These are phyloP conservation scores for Metridium senile DNA, from an alignment of 92 coral and sea anemone genomes.

Conservation along the genomic window DNA sequence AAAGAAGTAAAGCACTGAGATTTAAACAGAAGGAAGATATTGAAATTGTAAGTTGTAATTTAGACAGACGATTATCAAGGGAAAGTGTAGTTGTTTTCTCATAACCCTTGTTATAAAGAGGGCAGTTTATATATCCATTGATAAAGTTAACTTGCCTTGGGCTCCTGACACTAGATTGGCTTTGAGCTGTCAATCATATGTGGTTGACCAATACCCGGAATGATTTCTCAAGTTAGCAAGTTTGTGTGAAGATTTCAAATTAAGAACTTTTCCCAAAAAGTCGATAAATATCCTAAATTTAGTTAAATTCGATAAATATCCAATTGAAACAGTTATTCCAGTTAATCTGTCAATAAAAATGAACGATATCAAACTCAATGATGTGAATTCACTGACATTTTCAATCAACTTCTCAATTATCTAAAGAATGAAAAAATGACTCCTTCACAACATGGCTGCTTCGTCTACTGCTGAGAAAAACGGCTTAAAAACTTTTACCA, in stretches of 20 bases:
- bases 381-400: background rate
- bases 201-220: conserved; percentile 14
- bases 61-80: too few relatives aligned
- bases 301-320: conserved; percentile 2
- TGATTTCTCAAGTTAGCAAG: conserved; percentile 12
- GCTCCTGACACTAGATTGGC: conserved; percentile 32
- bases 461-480: background rate
- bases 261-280: background rate
- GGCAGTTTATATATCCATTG: conserved; percentile 44
- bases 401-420: conserved; percentile 13
- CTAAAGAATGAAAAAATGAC: conserved; percentile 6
- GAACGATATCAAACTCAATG: background rate
- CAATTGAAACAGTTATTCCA: conserved; percentile 8
- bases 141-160: conserved; percentile 19
- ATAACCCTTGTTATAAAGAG: conserved; percentile 15
- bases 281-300: too few relatives aligned
- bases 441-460: background rate
- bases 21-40: too few relatives aligned
- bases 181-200: conserved; percentile 40
- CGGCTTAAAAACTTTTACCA: background rate
- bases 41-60: too few relatives aligned
- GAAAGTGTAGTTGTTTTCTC: background rate
- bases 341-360: conserved; percentile 8
- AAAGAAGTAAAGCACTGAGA: too few relatives aligned
- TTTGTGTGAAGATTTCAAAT: background rate